Base-by-base conservation (phyloP, 2,113 vertebrate genomes). In the Calyptommatus sinebrachiatus region DNA sequence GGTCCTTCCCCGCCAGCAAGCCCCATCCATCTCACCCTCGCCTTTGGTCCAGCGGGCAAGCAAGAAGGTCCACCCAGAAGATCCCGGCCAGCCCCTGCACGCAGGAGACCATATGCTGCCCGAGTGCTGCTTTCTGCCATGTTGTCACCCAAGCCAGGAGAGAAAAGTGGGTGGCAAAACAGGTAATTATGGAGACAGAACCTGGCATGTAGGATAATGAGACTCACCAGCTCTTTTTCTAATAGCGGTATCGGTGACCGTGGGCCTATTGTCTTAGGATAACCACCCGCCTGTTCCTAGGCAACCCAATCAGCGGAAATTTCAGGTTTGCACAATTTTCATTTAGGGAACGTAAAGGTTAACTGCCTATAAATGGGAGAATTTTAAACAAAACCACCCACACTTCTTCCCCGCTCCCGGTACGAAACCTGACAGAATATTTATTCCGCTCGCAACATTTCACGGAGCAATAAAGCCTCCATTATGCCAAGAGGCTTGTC, bases 341-440 rank as follows among this genome's bases (percentile, higher is more conserved):
- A 95, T 91, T 94, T 92, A 93, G 93, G 91, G 87, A 94, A 91
- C 91, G 89, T 84, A 92, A 93, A 95, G 94, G 95, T 95, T 95
- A 95, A 94, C 94, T 86, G 90, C 86, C 90, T 90, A 91, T 88
- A 93, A 81, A 94, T 91, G 77, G 91, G 87, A 93, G 87, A 88
- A 85, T 93, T 93, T 94, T 86, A 90, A 94, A 95, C 93, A 95
- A 93, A 94, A 69, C 93, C 94, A 93, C 92, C 93, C 84, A 88
- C 93, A 91, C n/a, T n/a, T n/a, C n/a, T n/a, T n/a, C n/a, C n/a
- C n/a, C n/a, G n/a, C n/a, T n/a, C n/a, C n/a, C n/a, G n/a, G n/a
- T 16, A 75, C 82, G 78, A 70, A 60, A 73, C 62, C 76, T 62
- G 77, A 12, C 24, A 18, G 1, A 82, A 31, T 82, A 69, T 83